phyloP scores from a whole-genome alignment of 2,797 vertebrate genomes.

The Muscicapa comitata region DNA sequence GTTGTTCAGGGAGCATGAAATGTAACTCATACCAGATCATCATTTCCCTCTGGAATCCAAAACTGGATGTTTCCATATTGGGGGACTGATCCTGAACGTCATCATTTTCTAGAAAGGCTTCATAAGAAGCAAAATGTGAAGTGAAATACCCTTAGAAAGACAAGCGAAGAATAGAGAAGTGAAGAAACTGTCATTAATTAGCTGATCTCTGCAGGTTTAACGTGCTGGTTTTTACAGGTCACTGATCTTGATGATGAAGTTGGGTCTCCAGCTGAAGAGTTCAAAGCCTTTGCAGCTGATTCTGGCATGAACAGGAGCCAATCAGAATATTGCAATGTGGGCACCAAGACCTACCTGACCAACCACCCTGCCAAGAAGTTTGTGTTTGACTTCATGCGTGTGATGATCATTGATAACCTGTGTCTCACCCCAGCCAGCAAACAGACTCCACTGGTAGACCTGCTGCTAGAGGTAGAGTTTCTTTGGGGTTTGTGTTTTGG shows the following conservation, averaged over 20 bases:
- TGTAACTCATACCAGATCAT: background rate
- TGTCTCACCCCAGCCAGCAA: slow-evolving; percentile 94
- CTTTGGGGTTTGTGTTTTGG: background rate
- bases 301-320: slow-evolving; percentile 98
- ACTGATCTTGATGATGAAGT: slow-evolving; percentile 94
- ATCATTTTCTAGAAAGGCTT: background rate
- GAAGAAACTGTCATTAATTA: background rate
- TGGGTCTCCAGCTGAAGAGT: slow-evolving; percentile 94
- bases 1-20: background rate
- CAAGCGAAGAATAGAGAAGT: background rate
- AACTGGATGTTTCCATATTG: background rate
- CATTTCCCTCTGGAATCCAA: background rate
- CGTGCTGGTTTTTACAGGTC: slow-evolving; percentile 64
- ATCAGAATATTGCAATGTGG: slow-evolving; percentile 97
- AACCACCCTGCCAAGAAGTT: slow-evolving; percentile 98
- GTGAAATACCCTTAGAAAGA: background rate
- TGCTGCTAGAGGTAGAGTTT: slow-evolving; percentile 89
- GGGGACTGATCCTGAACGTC: background rate
- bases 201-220: background rate
- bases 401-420: slow-evolving; percentile 97
- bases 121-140: background rate
- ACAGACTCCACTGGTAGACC: slow-evolving; percentile 94
- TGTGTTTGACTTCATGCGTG: slow-evolving; percentile 97
- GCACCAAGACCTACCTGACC: slow-evolving; percentile 93
- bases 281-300: slow-evolving; percentile 91